Percentiles rank a stretch among this genome's conserved stretches.
phyloP scores from a whole-genome alignment of 2,113 vertebrate genomes.

The Mus pahari region DNA sequence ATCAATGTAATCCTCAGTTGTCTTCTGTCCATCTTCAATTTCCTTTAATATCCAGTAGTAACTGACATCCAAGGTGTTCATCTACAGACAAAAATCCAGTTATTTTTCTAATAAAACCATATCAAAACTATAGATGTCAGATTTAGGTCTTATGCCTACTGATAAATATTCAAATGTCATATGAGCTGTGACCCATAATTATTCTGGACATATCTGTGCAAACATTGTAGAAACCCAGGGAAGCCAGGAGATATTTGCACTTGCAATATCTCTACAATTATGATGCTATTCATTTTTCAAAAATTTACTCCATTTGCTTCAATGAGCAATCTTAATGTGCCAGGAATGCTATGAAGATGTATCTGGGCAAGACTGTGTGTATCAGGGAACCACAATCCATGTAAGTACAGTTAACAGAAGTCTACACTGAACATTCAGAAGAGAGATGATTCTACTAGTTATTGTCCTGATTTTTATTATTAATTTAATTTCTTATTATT shows the following conservation, averaged over 20 bases:
- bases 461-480: background rate
- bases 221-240: background rate
- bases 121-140: background rate
- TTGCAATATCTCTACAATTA: background rate
- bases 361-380: background rate
- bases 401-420: background rate
- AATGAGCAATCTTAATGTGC: background rate
- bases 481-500: background rate
- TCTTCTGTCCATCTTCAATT: background rate
- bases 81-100: background rate
- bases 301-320: background rate
- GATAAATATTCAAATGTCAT: background rate
- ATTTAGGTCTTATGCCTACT: background rate
- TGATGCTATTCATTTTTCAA: background rate
- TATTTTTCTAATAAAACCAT: background rate
- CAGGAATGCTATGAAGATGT: too few species aligned
- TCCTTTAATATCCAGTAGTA: background rate
- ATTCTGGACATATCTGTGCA: background rate
- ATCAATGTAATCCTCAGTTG: background rate
- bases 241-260: background rate
- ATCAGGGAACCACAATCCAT: background rate
- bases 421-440: too few species aligned
- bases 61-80: background rate
- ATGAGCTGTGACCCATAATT: background rate
- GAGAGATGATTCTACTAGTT: background rate